These are phyloP conservation scores for Hassar affinis DNA, from an alignment of 2,113 vertebrate species.

Conservation along the genomic window DNA sequence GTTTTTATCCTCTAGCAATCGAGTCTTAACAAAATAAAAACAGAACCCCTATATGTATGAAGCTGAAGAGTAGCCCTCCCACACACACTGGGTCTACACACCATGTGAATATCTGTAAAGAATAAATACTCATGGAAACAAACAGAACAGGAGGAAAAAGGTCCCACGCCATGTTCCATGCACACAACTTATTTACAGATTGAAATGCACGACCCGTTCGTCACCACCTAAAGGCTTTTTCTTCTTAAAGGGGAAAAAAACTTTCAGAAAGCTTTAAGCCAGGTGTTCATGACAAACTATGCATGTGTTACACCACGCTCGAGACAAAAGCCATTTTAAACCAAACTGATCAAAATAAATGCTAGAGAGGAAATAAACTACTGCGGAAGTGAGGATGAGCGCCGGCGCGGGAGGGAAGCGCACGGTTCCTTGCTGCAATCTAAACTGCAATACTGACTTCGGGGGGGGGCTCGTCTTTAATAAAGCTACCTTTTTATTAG, in stretches of 20 bases:
- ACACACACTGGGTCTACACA: conserved; percentile 69
- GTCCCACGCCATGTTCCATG: conserved; percentile 88
- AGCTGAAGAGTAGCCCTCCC: not conserved
- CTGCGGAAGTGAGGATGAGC: conserved; percentile 80
- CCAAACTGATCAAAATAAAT: not conserved
- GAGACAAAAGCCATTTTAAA: not conserved
- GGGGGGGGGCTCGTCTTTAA: conserved; percentile 64
- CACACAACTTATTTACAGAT: conserved; percentile 97
- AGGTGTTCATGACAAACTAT: not conserved
- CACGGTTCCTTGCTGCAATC: conserved; percentile 70
- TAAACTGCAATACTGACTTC: conserved; percentile 93
- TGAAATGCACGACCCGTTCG: conserved; percentile 87
- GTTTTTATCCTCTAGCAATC: not conserved
- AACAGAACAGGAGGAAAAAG: conserved; percentile 94
- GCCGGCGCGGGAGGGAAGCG: conserved; percentile 80
- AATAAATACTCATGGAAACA: conserved; percentile 97
- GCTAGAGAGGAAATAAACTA: conserved; percentile 66
- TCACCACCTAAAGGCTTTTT: conserved; percentile 72
- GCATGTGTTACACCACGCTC: conserved; percentile 25
- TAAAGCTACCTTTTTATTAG: conserved; percentile 89
- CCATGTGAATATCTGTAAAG: conserved; percentile 87
- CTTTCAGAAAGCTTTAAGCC: conserved; percentile 14
- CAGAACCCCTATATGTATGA: not conserved
- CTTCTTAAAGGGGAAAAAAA: conserved; percentile 5
- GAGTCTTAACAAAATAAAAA: not conserved